Evolutionary conservation across 2,113 vertebrate species (phyloP).

Genomic region (Oryzias curvinotus): DNA sequence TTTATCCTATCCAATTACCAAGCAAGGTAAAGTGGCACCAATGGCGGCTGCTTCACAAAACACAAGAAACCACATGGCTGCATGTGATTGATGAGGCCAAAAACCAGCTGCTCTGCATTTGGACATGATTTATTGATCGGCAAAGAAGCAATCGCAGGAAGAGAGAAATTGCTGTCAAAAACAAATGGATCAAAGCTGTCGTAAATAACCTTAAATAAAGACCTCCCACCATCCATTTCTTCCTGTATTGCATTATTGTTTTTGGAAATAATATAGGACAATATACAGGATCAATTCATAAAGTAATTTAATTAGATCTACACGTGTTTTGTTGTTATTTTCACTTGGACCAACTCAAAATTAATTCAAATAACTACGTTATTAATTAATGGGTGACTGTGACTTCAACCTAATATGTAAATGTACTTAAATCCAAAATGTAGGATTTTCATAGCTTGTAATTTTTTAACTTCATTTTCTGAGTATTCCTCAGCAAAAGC

Average conservation of each 20-base stretch:
- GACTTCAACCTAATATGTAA: no score
- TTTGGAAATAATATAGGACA: no score
- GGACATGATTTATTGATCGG: conserved; percentile 10
- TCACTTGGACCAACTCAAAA: no score
- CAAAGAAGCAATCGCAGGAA: conserved; percentile 1
- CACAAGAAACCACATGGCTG: background rate
- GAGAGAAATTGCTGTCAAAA: conserved; percentile 2
- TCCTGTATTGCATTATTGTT: background rate
- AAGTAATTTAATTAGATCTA: no score
- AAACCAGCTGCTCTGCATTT: background rate
- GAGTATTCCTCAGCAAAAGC: no score
- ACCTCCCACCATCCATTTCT: background rate
- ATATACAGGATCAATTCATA: no score
- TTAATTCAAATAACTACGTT: no score
- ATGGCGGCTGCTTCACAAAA: background rate
- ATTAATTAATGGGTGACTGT: no score
- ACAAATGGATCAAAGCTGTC: background rate
- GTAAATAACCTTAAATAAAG: background rate
- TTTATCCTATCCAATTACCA: background rate
- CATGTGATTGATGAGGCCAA: conserved; percentile 5
- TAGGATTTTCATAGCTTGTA: no score
- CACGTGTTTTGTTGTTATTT: no score
- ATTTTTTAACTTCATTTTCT: no score
- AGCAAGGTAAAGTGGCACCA: background rate
- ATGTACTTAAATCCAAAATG: no score